Percentiles rank a stretch among this genome's conserved stretches.
Evolutionary conservation across 2,888 invertebrate species (phyloP).

Genomic region (Drosophila mulleri): DNA sequence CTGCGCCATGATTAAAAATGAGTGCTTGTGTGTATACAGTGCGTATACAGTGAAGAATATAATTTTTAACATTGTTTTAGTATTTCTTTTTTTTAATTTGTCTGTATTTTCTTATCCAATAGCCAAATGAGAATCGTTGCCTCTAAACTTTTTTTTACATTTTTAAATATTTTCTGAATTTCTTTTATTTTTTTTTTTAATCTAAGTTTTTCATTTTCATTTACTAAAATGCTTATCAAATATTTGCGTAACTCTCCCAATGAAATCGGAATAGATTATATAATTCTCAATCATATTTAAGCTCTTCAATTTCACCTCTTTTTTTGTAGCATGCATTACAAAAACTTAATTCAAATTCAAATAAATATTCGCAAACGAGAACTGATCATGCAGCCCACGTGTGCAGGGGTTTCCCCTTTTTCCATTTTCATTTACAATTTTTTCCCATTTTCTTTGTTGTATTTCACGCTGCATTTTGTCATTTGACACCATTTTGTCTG

Average conservation of each 20-base stretch:
- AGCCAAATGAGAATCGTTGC: too few relatives aligned
- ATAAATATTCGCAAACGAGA: conserved; percentile 9
- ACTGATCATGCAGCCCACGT: conserved; percentile 47
- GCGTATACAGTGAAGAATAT: too few relatives aligned
- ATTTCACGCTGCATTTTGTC: conserved; percentile 72
- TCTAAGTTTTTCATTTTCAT: background rate
- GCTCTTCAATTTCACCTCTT: background rate
- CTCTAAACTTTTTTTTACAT: too few relatives aligned
- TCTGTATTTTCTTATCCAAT: too few relatives aligned
- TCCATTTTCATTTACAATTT: conserved; percentile 38
- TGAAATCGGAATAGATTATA: background rate
- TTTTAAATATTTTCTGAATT: too few relatives aligned
- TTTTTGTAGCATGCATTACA: background rate
- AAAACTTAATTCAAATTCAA: background rate
- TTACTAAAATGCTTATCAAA: background rate
- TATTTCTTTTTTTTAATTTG: too few relatives aligned
- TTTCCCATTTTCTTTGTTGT: conserved; percentile 22
- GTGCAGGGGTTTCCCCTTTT: conserved; percentile 28
- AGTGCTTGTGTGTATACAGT: background rate
- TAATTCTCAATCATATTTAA: background rate
- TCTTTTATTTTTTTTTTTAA: background rate
- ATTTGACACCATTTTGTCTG: conserved; percentile 78
- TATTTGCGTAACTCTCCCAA: background rate
- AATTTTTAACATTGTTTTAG: too few relatives aligned
- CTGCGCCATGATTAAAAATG: background rate